Conservation (phyloP, 2,888 invertebrate species). For the Fissipunctia ypsillon region DNA sequence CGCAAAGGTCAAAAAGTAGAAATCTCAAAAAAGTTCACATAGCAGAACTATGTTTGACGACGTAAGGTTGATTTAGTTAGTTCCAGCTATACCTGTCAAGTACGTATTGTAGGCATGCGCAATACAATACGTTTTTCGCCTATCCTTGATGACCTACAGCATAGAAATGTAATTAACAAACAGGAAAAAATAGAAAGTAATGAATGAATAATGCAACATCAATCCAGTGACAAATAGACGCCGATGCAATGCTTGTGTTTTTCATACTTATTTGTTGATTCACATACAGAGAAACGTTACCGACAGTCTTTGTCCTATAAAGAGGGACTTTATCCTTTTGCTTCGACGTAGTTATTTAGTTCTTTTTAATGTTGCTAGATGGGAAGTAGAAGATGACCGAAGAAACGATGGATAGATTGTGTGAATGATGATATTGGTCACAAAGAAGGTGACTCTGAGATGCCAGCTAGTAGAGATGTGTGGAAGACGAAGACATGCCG, state of each 20-base stretch:
- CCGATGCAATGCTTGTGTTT: neutral
- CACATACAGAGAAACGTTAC: neutral
- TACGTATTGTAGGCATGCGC: too few species aligned
- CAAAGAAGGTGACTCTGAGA: neutral
- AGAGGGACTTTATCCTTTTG: neutral
- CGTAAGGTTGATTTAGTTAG: neutral
- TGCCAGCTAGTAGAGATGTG: neutral
- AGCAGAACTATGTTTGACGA: too few species aligned
- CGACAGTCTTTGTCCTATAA: neutral
- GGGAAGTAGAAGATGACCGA: neutral
- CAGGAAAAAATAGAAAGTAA: constrained; percentile 18
- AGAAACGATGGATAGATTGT: neutral
- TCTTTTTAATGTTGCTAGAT: neutral
- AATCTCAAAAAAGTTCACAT: too few species aligned
- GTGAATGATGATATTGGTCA: neutral
- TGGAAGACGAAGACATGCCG: too few species aligned
- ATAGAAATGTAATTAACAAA: neutral
- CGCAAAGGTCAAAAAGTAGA: too few species aligned
- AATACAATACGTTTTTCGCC: too few species aligned
- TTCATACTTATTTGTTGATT: constrained; percentile 30
- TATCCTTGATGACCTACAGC: neutral
- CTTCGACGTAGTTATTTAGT: neutral
- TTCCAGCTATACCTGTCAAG: neutral
- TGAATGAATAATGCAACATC: neutral
- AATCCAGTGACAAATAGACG: constrained; percentile 20